Percentiles rank a stretch among this genome's conserved stretches.
phyloP scores from a whole-genome alignment of 2,797 vertebrate species.

The Eulemur albifrons region DNA sequence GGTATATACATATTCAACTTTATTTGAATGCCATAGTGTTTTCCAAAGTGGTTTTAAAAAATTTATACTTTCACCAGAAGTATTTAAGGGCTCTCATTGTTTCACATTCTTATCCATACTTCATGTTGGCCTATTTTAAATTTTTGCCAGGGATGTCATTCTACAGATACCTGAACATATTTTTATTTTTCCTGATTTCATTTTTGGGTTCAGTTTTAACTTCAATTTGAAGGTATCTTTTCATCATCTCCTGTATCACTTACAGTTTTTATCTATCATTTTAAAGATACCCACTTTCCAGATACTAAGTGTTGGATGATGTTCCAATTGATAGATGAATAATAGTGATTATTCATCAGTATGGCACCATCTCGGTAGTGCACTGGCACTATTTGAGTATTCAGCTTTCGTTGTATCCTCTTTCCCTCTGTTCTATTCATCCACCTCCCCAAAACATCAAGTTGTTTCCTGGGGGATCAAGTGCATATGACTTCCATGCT shows the following conservation, averaged over 20 bases:
- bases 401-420: neutral
- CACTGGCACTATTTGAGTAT: neutral
- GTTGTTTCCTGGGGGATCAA: neutral
- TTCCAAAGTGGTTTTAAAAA: slow-evolving; percentile 26
- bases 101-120: neutral
- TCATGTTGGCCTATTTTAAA: neutral
- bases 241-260: neutral
- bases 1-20: neutral
- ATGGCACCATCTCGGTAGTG: neutral
- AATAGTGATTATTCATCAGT: neutral
- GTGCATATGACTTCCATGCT: neutral
- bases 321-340: neutral
- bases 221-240: neutral
- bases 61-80: neutral
- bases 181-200: neutral
- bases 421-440: neutral
- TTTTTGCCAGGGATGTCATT: slow-evolving; percentile 21
- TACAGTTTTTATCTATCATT: neutral
- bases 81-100: neutral
- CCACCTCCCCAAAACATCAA: neutral
- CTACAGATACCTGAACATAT: neutral
- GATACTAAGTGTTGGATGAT: neutral
- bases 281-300: neutral
- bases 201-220: slow-evolving; percentile 12
- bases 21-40: neutral